phyloP scores from a whole-genome alignment of 1,140 invertebrate genomes.

The Drosophila sturtevanti region DNA sequence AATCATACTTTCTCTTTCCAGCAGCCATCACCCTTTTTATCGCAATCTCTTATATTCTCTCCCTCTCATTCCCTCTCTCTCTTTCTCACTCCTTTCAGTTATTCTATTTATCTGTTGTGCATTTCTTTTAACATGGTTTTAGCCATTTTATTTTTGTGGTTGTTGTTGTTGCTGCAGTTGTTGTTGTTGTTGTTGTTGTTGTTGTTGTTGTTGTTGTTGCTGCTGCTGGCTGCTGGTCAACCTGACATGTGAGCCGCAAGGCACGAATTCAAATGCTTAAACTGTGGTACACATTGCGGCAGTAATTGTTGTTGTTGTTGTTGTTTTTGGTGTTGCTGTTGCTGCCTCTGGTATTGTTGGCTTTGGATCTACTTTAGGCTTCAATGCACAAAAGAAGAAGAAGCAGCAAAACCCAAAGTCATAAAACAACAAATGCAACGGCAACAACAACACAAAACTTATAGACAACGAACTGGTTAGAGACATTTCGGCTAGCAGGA shows the following conservation, averaged over 20 bases:
- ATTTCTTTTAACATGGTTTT: slow-evolving; percentile 42
- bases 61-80: neutral
- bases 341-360: slow-evolving; percentile 31
- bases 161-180: slow-evolving; percentile 14
- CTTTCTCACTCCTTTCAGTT: too few species aligned
- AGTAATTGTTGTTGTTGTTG: slow-evolving; percentile 45
- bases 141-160: slow-evolving; percentile 33
- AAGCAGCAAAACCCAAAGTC: too few species aligned
- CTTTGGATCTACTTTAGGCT: slow-evolving; percentile 52
- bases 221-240: slow-evolving; percentile 57
- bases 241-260: slow-evolving; percentile 72
- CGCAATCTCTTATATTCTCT: neutral
- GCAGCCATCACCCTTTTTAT: neutral
- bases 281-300: slow-evolving; percentile 57
- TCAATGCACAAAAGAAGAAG: slow-evolving; percentile 63
- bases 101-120: slow-evolving; percentile 21
- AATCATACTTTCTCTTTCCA: too few species aligned
- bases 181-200: too few species aligned
- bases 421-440: slow-evolving; percentile 52
- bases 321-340: slow-evolving; percentile 23
- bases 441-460: slow-evolving; percentile 22
- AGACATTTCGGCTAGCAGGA: slow-evolving; percentile 31
- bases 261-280: slow-evolving; percentile 76
- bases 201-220: slow-evolving; percentile 22
- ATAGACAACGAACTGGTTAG: slow-evolving; percentile 58